Evolutionary conservation across 2,888 invertebrate genomes (phyloP).

Genomic region (Lepidochitona cinerea): DNA sequence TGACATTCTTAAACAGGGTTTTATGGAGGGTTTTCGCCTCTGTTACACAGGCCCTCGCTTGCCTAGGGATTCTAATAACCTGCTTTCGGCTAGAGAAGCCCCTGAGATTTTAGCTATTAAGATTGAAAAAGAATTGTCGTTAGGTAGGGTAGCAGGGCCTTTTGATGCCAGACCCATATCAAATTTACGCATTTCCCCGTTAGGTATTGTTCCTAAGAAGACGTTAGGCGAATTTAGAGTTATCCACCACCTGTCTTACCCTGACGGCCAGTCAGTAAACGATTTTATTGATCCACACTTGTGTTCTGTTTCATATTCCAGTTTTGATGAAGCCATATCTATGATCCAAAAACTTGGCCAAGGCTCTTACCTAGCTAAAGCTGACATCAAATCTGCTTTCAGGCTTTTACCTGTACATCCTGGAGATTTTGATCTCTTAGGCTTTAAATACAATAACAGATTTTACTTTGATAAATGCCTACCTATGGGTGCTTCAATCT

Average conservation of each 20-base stretch:
- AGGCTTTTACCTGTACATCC: conserved; percentile 22
- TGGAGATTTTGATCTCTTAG: conserved; percentile 25
- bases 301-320: conserved; percentile 11
- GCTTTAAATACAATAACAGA: conserved; percentile 15
- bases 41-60: no score
- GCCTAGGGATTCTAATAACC: no score
- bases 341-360: conserved; percentile 13
- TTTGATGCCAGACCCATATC: no score
- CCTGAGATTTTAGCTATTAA: no score
- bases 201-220: conserved; percentile 25
- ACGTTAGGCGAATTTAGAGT: conserved; percentile 20
- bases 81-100: no score
- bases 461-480: conserved; percentile 22
- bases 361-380: conserved; percentile 17
- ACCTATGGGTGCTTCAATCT: conserved; percentile 17
- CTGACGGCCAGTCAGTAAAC: conserved; percentile 19
- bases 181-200: conserved; percentile 7
- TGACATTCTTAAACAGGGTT: no score
- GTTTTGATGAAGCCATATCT: conserved; percentile 10
- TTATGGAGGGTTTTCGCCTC: no score
- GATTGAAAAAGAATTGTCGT: no score
- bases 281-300: conserved; percentile 11
- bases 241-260: conserved; percentile 23
- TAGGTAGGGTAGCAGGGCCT: no score
- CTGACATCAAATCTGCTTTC: conserved; percentile 30